Conservation (phyloP, 2,113 vertebrate species). For the Catharus minimus region DNA sequence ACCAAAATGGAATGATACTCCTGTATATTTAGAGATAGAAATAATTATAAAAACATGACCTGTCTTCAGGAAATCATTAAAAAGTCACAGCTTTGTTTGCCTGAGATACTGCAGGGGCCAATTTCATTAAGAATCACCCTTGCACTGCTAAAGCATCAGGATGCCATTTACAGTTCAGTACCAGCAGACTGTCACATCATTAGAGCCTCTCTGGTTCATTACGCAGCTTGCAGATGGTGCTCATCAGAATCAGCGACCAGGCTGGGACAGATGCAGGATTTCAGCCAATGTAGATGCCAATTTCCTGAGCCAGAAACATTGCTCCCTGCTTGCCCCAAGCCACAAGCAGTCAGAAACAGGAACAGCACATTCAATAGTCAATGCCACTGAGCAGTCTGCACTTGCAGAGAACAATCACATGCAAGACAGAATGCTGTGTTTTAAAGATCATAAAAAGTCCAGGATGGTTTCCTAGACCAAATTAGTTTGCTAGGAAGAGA, state of each 20-base stretch:
- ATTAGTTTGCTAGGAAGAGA: background rate
- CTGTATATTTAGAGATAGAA: background rate
- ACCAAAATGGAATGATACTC: background rate
- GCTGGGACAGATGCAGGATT: background rate
- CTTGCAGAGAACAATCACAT: background rate
- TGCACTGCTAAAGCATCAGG: background rate
- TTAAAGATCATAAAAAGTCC: background rate
- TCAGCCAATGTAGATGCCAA: background rate
- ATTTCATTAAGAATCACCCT: background rate
- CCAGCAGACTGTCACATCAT: background rate
- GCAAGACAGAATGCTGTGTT: background rate
- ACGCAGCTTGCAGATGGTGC: background rate
- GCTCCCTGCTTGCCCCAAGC: background rate
- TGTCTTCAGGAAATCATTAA: constrained; percentile 11
- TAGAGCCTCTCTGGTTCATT: background rate
- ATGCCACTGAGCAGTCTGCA: background rate
- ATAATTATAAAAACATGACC: background rate
- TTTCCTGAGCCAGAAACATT: constrained; percentile 7
- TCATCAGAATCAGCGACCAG: background rate
- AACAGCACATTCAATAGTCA: background rate
- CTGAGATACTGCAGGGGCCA: background rate
- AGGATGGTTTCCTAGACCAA: background rate
- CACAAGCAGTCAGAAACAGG: background rate
- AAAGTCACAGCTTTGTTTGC: constrained; percentile 5
- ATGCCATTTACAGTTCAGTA: constrained; percentile 3